Conservation (phyloP, 1,140 invertebrate genomes). For the Dreissena rostriformis region DNA sequence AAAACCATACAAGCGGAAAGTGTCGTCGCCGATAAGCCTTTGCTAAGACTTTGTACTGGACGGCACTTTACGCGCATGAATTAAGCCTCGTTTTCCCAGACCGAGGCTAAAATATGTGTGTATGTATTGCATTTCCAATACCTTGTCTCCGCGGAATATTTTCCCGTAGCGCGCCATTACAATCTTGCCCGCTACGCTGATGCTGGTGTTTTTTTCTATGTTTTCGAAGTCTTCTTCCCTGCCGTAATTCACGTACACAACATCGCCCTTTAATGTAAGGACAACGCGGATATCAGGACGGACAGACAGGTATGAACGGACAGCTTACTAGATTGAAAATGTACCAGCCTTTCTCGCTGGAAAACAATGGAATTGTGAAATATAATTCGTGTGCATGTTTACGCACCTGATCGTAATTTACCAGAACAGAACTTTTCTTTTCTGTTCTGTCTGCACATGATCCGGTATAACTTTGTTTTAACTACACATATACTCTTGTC, state of each 20-base stretch:
- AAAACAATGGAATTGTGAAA: not conserved
- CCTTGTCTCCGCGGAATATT: conserved; percentile 82
- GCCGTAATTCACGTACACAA: conserved; percentile 83
- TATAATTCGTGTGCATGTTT: not conserved
- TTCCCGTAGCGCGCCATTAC: conserved; percentile 82
- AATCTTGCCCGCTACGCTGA: conserved; percentile 80
- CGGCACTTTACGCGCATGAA: too few species aligned
- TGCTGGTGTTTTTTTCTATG: conserved; percentile 63
- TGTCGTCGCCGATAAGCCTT: too few species aligned
- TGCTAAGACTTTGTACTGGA: too few species aligned
- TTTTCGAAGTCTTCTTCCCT: conserved; percentile 81
- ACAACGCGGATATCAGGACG: too few species aligned
- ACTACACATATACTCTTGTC: too few species aligned
- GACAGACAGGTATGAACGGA: not conserved
- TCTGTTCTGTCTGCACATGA: too few species aligned
- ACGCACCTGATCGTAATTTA: not conserved
- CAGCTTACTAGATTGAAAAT: not conserved
- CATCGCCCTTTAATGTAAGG: conserved; percentile 59
- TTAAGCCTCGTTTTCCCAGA: too few species aligned
- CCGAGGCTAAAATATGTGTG: not conserved
- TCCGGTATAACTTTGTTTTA: too few species aligned
- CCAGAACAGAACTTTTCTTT: too few species aligned
- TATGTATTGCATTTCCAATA: conserved; percentile 39
- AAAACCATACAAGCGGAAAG: too few species aligned
- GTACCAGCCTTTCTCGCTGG: not conserved